Conservation (phyloP, 2,888 invertebrate species). For the Lochmaea capreae region DNA sequence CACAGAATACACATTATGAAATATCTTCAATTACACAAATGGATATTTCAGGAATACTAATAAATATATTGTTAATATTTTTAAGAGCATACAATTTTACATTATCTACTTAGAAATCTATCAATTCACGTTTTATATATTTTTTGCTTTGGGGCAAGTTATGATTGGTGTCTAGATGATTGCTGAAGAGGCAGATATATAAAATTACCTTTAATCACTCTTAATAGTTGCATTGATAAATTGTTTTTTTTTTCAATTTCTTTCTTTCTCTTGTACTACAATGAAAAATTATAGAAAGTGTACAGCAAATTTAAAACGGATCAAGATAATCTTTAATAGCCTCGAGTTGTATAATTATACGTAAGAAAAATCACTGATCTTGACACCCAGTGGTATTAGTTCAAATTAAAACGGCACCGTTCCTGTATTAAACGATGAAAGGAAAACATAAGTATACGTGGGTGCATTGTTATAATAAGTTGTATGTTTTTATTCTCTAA, state of each 20-base stretch:
- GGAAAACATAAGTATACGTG: background rate
- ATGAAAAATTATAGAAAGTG: background rate
- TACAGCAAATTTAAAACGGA: background rate
- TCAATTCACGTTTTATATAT: no score
- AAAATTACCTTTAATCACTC: background rate
- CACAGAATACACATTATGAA: no score
- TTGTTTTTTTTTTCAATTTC: background rate
- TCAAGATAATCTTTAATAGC: slow-evolving; percentile 1
- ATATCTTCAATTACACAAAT: no score
- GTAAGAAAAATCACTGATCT: slow-evolving; percentile 8
- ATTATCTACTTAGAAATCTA: no score
- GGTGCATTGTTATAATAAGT: slow-evolving; percentile 3
- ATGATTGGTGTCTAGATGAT: no score
- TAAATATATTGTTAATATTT: no score
- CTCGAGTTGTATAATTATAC: background rate
- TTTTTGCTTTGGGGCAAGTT: no score
- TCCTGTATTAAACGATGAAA: background rate
- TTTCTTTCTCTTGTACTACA: background rate
- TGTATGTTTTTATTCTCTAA: no score
- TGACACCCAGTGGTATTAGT: background rate
- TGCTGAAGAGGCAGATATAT: background rate
- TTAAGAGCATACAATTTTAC: no score
- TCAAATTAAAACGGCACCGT: background rate
- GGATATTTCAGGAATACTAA: no score
- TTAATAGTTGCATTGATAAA: background rate